phyloP scores from a whole-genome alignment of 2,888 invertebrate species.

The Lasioglossum pauxillum region DNA sequence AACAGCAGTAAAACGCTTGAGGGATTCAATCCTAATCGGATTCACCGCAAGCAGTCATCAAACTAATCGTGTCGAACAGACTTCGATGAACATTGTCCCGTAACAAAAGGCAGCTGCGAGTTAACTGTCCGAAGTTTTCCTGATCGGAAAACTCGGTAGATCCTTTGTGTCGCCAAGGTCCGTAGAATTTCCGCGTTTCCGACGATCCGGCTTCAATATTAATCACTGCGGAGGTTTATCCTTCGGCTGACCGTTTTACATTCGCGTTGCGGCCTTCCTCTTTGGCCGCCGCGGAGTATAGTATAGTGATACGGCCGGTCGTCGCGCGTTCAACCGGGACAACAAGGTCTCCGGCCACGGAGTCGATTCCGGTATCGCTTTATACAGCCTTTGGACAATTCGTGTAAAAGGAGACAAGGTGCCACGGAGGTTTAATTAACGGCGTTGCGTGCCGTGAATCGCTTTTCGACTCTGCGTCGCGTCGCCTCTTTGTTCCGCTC shows the following conservation, averaged over 20 bases:
- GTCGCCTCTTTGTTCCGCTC: slow-evolving; percentile 23
- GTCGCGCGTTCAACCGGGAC: slow-evolving; percentile 12
- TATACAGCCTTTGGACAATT: slow-evolving; percentile 41
- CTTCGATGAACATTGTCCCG: neutral
- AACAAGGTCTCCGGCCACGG: slow-evolving; percentile 34
- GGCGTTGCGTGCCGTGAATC: slow-evolving; percentile 21
- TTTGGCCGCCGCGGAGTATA: slow-evolving; percentile 3
- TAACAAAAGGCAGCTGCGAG: neutral
- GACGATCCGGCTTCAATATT: slow-evolving; percentile 36
- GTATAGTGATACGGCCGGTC: neutral
- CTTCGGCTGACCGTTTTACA: slow-evolving; percentile 38
- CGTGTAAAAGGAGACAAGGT: slow-evolving; percentile 14
- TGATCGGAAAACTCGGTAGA: neutral
- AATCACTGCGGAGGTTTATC: slow-evolving; percentile 32
- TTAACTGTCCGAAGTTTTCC: neutral
- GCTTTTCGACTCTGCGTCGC: slow-evolving; percentile 18
- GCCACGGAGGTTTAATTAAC: slow-evolving; percentile 19
- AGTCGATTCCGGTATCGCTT: slow-evolving; percentile 59
- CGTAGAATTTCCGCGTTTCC: neutral
- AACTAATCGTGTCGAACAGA: neutral
- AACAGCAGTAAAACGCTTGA: too few species aligned
- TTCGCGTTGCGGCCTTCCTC: slow-evolving; percentile 45
- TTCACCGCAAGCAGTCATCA: too few species aligned
- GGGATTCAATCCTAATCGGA: too few species aligned
- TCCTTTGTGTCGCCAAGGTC: neutral